These are phyloP conservation scores for Meloidogyne hapla DNA, from an alignment of 1,140 invertebrate species.

Conservation along the genomic window DNA sequence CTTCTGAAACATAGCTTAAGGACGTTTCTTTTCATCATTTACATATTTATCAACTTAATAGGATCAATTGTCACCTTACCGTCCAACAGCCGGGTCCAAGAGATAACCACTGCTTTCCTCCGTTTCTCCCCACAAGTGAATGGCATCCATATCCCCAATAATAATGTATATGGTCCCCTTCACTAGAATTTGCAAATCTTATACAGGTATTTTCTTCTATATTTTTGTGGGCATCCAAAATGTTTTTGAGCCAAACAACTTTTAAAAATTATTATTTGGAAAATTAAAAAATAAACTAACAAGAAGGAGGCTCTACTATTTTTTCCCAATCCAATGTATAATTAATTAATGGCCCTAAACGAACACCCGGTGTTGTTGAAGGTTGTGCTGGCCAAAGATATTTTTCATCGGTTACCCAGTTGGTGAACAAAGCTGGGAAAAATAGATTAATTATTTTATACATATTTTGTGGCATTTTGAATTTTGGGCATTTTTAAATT, in stretches of 20 bases:
- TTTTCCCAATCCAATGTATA: conserved; percentile 27
- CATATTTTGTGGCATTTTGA: neutral
- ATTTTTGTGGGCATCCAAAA: conserved; percentile 31
- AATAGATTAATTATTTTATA: too few relatives aligned
- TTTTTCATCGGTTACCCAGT: conserved; percentile 24
- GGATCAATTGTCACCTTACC: neutral
- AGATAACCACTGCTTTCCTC: conserved; percentile 23
- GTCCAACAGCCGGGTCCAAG: conserved; percentile 27
- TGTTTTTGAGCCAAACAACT: conserved; percentile 27
- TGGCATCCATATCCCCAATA: conserved; percentile 27
- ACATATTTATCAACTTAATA: neutral
- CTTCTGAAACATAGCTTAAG: too few relatives aligned
- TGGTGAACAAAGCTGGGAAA: conserved; percentile 9
- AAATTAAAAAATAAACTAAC: neutral
- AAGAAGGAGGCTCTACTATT: conserved; percentile 18
- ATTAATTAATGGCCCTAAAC: conserved; percentile 17
- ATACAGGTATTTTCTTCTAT: conserved; percentile 23
- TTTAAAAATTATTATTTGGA: conserved; percentile 3
- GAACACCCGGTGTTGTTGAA: conserved; percentile 7
- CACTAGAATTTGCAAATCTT: conserved; percentile 23
- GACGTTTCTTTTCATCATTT: too few relatives aligned
- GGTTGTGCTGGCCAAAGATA: conserved; percentile 12
- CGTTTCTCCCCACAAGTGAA: conserved; percentile 15
- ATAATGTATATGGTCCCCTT: conserved; percentile 27
- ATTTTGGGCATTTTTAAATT: neutral